Evolutionary conservation across 2,888 invertebrate genomes (phyloP).

Genomic region (Rhopalosiphum nymphaeae): DNA sequence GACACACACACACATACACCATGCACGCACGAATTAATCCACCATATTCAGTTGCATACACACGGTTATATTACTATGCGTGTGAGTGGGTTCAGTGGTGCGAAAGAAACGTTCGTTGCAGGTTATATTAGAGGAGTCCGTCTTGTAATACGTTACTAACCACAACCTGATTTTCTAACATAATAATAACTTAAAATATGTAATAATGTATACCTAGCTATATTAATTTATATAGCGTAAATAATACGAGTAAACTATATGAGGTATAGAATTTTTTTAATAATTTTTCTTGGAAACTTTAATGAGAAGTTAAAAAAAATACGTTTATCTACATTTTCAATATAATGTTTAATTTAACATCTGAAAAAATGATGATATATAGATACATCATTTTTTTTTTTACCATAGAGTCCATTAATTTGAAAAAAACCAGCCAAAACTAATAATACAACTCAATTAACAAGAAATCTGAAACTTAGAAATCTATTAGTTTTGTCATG

Average conservation of each 20-base stretch:
- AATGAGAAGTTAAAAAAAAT: not conserved
- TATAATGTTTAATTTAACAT: not conserved
- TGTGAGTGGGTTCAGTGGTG: not conserved
- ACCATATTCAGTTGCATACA: not conserved
- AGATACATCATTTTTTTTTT: not conserved
- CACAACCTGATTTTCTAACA: not conserved
- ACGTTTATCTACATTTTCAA: not conserved
- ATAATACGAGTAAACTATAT: not conserved
- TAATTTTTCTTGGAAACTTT: not conserved
- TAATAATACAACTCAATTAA: not conserved
- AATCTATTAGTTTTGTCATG: not conserved
- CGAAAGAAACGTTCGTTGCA: slow-evolving; percentile 66
- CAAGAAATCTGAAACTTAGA: not conserved
- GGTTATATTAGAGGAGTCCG: not conserved
- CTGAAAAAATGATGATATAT: not conserved
- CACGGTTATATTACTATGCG: not conserved
- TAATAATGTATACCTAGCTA: not conserved
- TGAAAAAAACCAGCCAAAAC: not conserved
- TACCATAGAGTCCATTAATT: not conserved
- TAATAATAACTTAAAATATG: not conserved
- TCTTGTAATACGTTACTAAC: not conserved
- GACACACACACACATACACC: not conserved
- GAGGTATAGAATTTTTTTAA: not conserved
- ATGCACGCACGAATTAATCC: not conserved
- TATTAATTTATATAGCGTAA: not conserved